Evolutionary conservation across 1,140 invertebrate species (phyloP).

Genomic region (Apis mellifera): DNA sequence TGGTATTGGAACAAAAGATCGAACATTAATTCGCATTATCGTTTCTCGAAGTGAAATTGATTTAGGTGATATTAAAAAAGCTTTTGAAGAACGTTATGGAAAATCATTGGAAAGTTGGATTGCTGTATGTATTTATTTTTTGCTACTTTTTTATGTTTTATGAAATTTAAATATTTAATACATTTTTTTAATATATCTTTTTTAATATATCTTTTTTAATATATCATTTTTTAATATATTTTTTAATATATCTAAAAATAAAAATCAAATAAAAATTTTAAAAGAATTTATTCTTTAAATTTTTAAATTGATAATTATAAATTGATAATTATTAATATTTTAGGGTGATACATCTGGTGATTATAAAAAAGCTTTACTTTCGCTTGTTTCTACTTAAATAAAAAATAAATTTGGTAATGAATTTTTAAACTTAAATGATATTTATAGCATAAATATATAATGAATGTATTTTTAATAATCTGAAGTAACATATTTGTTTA

Average conservation of each 20-base stretch:
- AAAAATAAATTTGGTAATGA: neutral
- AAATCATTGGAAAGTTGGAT: conserved; percentile 93
- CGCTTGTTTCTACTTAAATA: conserved; percentile 87
- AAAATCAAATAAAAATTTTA: neutral
- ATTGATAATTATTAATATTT: conserved; percentile 76
- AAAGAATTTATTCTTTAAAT: neutral
- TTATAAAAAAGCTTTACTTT: conserved; percentile 93
- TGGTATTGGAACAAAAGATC: conserved; percentile 93
- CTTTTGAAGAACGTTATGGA: conserved; percentile 92
- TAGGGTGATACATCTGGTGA: conserved; percentile 95
- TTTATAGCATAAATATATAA: neutral
- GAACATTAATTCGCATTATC: conserved; percentile 93
- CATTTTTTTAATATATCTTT: neutral
- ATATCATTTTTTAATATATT: conserved; percentile 6
- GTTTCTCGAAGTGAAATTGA: conserved; percentile 96
- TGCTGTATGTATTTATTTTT: conserved; percentile 84
- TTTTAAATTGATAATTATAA: too few species aligned
- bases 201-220: neutral
- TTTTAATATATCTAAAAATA: neutral
- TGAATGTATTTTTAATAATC: neutral
- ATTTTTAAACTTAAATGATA: neutral
- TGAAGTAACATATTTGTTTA: neutral
- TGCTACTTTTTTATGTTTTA: neutral
- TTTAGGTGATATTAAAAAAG: conserved; percentile 94
- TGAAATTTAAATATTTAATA: conserved; percentile 12